Evolutionary conservation across 2,797 vertebrate species (phyloP).

Genomic region (Siniperca undulata): DNA sequence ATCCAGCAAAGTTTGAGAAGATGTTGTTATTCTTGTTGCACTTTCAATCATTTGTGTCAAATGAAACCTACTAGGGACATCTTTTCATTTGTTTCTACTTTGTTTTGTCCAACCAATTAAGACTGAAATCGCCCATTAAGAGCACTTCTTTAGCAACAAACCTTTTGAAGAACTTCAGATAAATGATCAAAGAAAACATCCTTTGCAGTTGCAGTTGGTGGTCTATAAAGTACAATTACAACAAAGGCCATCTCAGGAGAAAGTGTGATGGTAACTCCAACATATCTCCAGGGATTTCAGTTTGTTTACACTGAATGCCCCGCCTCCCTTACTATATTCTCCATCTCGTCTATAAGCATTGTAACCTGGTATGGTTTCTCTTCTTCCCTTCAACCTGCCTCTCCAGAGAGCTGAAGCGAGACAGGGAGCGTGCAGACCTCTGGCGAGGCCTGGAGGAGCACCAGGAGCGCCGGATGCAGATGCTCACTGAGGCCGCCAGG

Average conservation of each 20-base stretch:
- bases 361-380: neutral
- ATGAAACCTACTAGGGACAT: neutral
- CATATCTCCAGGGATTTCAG: neutral
- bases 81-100: too few species aligned
- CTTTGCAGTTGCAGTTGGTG: neutral
- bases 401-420: conserved; percentile 90
- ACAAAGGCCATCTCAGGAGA: neutral
- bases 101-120: neutral
- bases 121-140: neutral
- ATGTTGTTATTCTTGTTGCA: neutral
- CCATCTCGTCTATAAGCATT: neutral
- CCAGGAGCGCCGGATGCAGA: conserved; percentile 90
- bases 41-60: neutral
- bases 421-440: conserved; percentile 89
- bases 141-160: neutral
- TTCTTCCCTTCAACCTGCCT: neutral
- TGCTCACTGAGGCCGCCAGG: conserved; percentile 87
- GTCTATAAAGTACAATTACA: neutral
- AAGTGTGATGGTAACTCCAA: neutral
- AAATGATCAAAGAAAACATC: neutral
- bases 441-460: conserved; percentile 92
- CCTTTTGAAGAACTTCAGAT: too few species aligned
- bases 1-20: neutral
- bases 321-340: neutral
- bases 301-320: neutral